Conservation (phyloP, 53 echinoderm and acorn worm genomes). For the Pentamera pediparva region DNA sequence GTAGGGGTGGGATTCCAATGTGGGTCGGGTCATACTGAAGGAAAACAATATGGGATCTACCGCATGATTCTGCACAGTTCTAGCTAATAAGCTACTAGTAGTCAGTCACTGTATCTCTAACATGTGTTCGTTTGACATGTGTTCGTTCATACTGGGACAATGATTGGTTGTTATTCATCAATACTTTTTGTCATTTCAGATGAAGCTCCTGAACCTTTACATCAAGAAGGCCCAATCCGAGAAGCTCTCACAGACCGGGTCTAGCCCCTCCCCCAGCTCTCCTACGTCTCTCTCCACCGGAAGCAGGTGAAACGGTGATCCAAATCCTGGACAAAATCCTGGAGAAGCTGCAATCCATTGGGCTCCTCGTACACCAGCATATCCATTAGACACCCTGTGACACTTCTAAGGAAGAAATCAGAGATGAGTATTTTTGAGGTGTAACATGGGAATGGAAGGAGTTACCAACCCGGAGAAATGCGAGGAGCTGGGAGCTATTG, state of each 20-base stretch:
- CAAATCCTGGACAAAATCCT: neutral
- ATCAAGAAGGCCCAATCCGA: conserved; percentile 90
- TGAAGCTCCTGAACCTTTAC: conserved; percentile 92
- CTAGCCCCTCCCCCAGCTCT: conserved; percentile 67
- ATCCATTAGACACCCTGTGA: no score
- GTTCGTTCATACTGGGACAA: neutral
- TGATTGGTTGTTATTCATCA: neutral
- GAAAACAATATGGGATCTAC: no score
- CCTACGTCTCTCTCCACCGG: conserved; percentile 80
- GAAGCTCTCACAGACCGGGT: conserved; percentile 62
- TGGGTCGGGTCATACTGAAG: neutral
- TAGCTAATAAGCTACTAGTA: neutral
- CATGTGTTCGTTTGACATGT: no score
- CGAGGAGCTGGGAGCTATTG: no score
- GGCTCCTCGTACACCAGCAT: no score
- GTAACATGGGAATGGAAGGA: neutral
- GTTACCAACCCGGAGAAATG: neutral
- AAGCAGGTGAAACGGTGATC: conserved; percentile 47
- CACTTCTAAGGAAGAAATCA: no score
- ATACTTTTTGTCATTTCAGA: conserved; percentile 47
- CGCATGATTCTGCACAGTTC: no score
- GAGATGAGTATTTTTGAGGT: no score
- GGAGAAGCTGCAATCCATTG: no score
- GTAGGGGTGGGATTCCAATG: neutral
- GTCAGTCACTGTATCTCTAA: neutral